Conservation (phyloP, 2,888 invertebrate genomes). For the Iphiclides podalirius region DNA sequence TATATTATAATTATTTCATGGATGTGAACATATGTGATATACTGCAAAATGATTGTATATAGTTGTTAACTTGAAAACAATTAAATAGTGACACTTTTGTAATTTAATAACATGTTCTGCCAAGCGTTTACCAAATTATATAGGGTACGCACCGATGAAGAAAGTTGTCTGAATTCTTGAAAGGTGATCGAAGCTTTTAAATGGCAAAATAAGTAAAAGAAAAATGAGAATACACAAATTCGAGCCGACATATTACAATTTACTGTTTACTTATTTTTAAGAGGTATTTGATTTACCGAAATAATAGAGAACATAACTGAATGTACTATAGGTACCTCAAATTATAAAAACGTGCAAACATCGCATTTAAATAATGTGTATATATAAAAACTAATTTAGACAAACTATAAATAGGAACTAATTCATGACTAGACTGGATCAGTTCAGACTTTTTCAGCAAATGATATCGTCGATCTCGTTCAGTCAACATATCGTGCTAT, state of each 20-base stretch:
- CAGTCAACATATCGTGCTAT: slow-evolving; percentile 58
- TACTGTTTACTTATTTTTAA: no score
- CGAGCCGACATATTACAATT: no score
- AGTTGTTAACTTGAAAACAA: background rate
- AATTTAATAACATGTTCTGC: no score
- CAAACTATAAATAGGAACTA: slow-evolving; percentile 40
- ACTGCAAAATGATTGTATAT: background rate
- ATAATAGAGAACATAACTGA: no score
- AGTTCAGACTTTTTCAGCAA: slow-evolving; percentile 60
- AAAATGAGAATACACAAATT: no score
- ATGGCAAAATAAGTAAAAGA: no score
- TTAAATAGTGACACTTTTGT: slow-evolving; percentile 16
- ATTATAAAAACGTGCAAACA: background rate
- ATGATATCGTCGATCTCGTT: slow-evolving; percentile 42
- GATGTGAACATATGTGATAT: slow-evolving; percentile 25
- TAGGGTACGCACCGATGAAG: no score
- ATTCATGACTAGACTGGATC: slow-evolving; percentile 42
- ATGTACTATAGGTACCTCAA: slow-evolving; percentile 22
- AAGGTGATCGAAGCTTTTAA: no score
- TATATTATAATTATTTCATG: slow-evolving; percentile 20
- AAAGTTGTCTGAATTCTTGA: no score
- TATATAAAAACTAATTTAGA: slow-evolving; percentile 25
- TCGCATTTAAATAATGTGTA: slow-evolving; percentile 7
- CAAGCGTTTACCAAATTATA: no score
- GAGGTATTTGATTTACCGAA: no score